Base-by-base conservation (phyloP, 2,797 vertebrate species). In the Novumbra hubbsi region DNA sequence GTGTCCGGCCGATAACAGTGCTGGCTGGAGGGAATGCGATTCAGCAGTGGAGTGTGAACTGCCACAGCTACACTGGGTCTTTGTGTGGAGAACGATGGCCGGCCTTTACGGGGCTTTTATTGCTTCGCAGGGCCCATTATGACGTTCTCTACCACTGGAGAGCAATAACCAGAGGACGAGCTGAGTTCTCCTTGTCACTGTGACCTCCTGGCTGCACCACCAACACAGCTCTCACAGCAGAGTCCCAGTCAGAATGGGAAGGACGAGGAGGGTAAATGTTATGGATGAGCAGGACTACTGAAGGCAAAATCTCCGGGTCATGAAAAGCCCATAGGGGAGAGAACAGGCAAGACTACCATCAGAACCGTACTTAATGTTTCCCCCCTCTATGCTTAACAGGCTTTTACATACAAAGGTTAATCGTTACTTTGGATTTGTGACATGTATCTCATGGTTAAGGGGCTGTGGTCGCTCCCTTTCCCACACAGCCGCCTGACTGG, bases 401-500 rank as follows among this genome's bases (percentile, higher is more conserved):
- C 24, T 72, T 73, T 73, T 41, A 19, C 11, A 8, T 60, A 77
- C 73, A 66, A 69, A 64, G 85, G 78, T 87, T 84, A 81, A 84
- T 66, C 78, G 15, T 76, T 73, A 30, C 64, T 86, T 76, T 69
- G 66, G 75, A 80, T 57, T 74, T 65, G 28, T 76, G 57, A 72
- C 80, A 8, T 76, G 74, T 82, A 83, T 79, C 76, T 81, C 83
- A 80, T 69, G 78, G 77, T 76, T 73, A 78, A 66, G 52, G 85
- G 12, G 9, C 17, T 24, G 65, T 73, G 78, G 38, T 55, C 68
- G 81, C 77, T 80, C 73, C 55, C 27, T 78, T 90, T 91, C 86
- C 88, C 88, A 90, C 86, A 87, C 66, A 73, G 79, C 38, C 55
- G n/a, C 14, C 41, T 11, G 16, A 41, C 66, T 68, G 7, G 45